Percentiles rank a stretch among this genome's conserved stretches.
These are phyloP conservation scores for Lepisosteus osseus DNA, from an alignment of 2,113 vertebrate species.

Conservation along the genomic window DNA sequence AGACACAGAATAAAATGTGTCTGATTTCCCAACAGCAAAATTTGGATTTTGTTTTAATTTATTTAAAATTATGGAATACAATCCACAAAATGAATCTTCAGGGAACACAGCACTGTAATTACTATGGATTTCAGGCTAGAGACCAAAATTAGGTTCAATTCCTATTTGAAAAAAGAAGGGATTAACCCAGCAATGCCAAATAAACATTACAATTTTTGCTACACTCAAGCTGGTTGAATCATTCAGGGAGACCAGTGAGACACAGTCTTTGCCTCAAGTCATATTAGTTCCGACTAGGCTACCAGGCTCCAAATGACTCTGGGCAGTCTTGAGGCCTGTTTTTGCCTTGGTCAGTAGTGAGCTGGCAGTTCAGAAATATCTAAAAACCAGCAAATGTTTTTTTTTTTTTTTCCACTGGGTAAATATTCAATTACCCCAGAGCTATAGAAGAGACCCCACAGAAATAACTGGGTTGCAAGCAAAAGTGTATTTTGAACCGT, in stretches of 20 bases:
- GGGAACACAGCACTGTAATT: conserved; percentile 27
- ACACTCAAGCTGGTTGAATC: conserved; percentile 26
- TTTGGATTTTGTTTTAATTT: conserved; percentile 2
- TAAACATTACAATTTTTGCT: conserved; percentile 13
- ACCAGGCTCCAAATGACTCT: conserved; percentile 57
- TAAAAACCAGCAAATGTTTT: conserved; percentile 35
- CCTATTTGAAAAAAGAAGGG: conserved; percentile 2
- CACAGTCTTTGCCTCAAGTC: conserved; percentile 48
- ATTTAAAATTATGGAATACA: conserved; percentile 26
- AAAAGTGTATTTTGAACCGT: no score
- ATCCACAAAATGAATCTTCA: conserved; percentile 36
- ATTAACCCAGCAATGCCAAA: not conserved
- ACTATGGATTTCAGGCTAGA: conserved; percentile 24
- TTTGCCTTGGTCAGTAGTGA: not conserved
- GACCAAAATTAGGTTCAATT: not conserved
- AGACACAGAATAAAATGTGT: not conserved
- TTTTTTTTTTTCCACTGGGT: conserved; percentile 57
- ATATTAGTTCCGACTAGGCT: conserved; percentile 63
- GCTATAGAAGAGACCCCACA: no score
- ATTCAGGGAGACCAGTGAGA: conserved; percentile 40
- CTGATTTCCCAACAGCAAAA: conserved; percentile 18
- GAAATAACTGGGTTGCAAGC: no score
- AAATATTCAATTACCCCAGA: conserved; percentile 43
- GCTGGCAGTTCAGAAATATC: not conserved
- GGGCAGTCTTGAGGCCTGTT: conserved; percentile 52